Evolutionary conservation across 2,797 vertebrate genomes (phyloP).

Genomic region (Naso thynnoides): DNA sequence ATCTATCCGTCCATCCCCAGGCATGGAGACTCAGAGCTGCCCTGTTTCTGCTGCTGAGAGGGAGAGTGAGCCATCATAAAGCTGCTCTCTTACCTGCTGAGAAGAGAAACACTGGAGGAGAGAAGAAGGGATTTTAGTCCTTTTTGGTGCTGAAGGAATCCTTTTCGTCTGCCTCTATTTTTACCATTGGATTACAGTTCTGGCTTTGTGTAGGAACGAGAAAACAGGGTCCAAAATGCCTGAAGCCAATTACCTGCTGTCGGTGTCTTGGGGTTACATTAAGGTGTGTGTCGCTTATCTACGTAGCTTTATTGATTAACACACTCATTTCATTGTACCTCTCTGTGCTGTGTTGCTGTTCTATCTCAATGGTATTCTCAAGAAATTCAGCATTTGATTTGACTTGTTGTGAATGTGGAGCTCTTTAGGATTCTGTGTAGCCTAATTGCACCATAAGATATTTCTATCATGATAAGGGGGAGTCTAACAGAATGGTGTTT

Average conservation of each 20-base stretch:
- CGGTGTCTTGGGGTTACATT: slow-evolving; percentile 99
- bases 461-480: slow-evolving; percentile 29
- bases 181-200: slow-evolving; percentile 79
- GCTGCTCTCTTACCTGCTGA: slow-evolving; percentile 72
- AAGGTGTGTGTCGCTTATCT: slow-evolving; percentile 91
- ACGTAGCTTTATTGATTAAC: slow-evolving; percentile 66
- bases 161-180: slow-evolving; percentile 75
- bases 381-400: not conserved
- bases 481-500: slow-evolving; percentile 65
- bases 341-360: slow-evolving; percentile 18
- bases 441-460: slow-evolving; percentile 27
- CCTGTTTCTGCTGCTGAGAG: slow-evolving; percentile 67
- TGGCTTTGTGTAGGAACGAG: slow-evolving; percentile 81
- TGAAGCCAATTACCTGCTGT: slow-evolving; percentile 98
- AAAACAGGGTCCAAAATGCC: slow-evolving; percentile 96
- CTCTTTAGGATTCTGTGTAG: not conserved
- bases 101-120: slow-evolving; percentile 51
- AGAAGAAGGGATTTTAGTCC: slow-evolving; percentile 59
- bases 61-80: slow-evolving; percentile 59
- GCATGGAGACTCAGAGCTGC: slow-evolving; percentile 80
- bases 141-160: slow-evolving; percentile 67
- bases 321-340: slow-evolving; percentile 9
- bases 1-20: slow-evolving; percentile 18
- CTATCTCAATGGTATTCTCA: not conserved
- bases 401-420: not conserved